Evolutionary conservation across 1,140 invertebrate genomes (phyloP), one percentile per base, ranked within the genome.

Genomic region (Drosophila pachea): DNA sequence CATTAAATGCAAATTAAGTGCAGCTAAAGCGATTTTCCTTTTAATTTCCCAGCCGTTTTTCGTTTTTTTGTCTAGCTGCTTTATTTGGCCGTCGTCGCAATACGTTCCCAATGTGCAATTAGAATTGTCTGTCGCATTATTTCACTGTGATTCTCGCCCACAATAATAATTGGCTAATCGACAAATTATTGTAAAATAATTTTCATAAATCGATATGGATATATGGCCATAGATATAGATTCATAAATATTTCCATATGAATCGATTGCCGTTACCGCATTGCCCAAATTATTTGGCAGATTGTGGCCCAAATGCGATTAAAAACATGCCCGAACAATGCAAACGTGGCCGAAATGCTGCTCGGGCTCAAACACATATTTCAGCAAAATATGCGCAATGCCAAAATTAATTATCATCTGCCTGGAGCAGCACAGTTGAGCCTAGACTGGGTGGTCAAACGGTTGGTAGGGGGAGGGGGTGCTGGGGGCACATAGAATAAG

Each of bases 1-100:
- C 42, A 60, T 60, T 67, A 59, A 67, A 67, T 61, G 58, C 33
- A 59, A 60, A 56, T 67, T 60, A 67, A 54, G 43, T 61, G 68
- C 68, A 54, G 58, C 63, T 49, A 49, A 59, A 54, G 68, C 68
- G 49, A 49, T 59, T 66, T 53, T 33, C 32, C 5, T 43, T 43
- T 35, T 45, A 38, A 50, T 31, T 35, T 36, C 31, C 4, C 36
- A 50, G 29, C 38, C 22, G 32, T 31, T 45, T 45, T n/a, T 48
- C 29, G 53, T 12, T 58, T 29, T 35, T 29, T 22, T 22, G 12
- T n/a, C 9, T 12, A 29, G 31, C 40, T 32, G 22, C 7, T 43
- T 56, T 43, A 50, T 52, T 8, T 49, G 16, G 6, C 33, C 58
- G 3, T 2, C 2, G 35, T 31, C 14, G 49, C 32, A 59, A 66